These are phyloP conservation scores for Galagoides demidoff DNA, from an alignment of 2,797 vertebrate genomes.

Conservation along the genomic window DNA sequence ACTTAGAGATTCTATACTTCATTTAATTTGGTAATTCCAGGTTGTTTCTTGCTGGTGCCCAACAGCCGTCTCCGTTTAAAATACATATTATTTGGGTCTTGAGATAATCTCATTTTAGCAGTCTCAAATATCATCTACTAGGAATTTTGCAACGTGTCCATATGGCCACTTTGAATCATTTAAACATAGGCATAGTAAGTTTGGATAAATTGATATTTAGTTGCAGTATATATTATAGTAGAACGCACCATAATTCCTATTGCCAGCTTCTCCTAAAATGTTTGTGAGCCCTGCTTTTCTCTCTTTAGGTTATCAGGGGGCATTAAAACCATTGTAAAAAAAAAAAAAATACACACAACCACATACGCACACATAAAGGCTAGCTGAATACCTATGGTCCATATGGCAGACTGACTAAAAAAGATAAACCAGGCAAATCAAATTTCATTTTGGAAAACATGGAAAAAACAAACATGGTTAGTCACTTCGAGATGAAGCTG, in stretches of 20 bases:
- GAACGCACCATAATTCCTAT: neutral
- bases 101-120: constrained; percentile 16
- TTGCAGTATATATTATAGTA: neutral
- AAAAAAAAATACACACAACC: neutral
- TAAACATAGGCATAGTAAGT: constrained; percentile 20
- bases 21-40: neutral
- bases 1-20: neutral
- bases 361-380: neutral
- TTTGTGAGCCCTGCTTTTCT: neutral
- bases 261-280: neutral
- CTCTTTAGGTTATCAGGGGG: neutral
- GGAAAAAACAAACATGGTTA: neutral
- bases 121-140: neutral
- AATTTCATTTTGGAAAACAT: constrained; percentile 16
- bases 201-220: constrained; percentile 34
- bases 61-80: constrained; percentile 33
- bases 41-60: neutral
- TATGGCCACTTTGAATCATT: constrained; percentile 14
- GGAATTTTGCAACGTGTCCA: constrained; percentile 4
- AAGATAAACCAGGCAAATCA: neutral
- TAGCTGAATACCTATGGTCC: neutral
- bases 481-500: neutral
- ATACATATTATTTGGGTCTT: neutral
- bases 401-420: neutral
- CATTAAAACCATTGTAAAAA: neutral